phyloP scores from a whole-genome alignment of 2,797 vertebrate species.

The Scolopax rusticola region DNA sequence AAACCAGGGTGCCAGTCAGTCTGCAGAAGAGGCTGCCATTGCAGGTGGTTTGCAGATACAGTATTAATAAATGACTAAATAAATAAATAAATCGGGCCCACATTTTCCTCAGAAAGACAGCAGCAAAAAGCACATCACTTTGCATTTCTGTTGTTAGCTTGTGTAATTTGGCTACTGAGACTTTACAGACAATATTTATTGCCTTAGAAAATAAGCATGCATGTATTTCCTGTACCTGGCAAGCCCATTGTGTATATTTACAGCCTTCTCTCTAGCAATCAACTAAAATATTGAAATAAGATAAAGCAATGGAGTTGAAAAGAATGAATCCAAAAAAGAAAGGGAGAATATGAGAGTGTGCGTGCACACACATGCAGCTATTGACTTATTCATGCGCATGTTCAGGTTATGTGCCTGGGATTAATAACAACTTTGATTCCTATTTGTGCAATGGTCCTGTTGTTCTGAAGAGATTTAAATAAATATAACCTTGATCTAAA shows the following conservation, averaged over 20 bases:
- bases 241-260: conserved; percentile 7
- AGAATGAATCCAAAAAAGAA: neutral
- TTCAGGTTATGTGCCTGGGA: neutral
- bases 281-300: conserved; percentile 64
- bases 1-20: conserved; percentile 81
- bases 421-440: neutral
- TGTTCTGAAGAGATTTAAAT: neutral
- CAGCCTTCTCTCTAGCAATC: neutral
- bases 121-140: conserved; percentile 39
- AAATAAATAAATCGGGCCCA: neutral
- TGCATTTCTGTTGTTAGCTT: neutral
- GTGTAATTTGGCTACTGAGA: neutral
- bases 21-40: conserved; percentile 67
- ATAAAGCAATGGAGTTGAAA: neutral
- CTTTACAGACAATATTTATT: neutral
- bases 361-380: neutral
- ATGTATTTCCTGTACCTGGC: conserved; percentile 5
- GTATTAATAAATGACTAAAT: conserved; percentile 41
- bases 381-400: neutral
- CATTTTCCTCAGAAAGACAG: conserved; percentile 16
- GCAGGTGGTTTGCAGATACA: conserved; percentile 77
- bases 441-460: neutral
- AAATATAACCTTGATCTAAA: neutral
- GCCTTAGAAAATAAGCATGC: neutral
- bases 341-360: neutral